Evolutionary conservation across 2,797 vertebrate species (phyloP).

Genomic region (Glyptemys insculpta): DNA sequence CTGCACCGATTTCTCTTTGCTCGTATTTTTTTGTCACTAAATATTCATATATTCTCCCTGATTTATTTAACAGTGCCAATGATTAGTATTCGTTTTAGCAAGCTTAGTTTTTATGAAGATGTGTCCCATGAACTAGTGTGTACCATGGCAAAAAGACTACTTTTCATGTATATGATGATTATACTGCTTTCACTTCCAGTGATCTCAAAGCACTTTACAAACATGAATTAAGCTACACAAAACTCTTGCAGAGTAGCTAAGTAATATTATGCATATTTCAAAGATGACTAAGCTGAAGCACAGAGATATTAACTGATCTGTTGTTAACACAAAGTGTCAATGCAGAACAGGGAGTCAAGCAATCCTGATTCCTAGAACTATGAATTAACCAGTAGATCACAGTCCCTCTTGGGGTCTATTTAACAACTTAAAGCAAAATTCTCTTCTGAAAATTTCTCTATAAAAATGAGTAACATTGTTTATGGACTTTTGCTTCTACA

Average conservation of each 20-base stretch:
- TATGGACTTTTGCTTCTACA: neutral
- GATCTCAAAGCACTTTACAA: conserved; percentile 11
- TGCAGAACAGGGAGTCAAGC: neutral
- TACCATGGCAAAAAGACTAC: conserved; percentile 10
- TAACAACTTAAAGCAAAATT: neutral
- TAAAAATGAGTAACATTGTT: neutral
- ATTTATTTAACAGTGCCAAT: conserved; percentile 18
- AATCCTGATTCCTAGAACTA: neutral
- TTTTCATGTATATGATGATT: neutral
- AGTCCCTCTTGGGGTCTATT: neutral
- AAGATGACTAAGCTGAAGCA: neutral
- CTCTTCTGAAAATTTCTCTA: neutral
- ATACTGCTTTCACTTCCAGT: conserved; percentile 2
- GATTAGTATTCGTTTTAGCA: conserved; percentile 6
- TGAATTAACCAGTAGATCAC: conserved; percentile 5
- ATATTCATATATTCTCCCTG: neutral
- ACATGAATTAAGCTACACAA: conserved; percentile 25
- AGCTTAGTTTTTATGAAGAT: conserved; percentile 10
- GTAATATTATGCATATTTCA: neutral
- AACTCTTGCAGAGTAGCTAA: neutral
- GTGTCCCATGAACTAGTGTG: neutral
- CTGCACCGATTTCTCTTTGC: conserved; percentile 26
- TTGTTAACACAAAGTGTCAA: neutral
- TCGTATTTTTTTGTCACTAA: conserved; percentile 19
- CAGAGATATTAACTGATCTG: neutral